Conservation (phyloP, 2,797 vertebrate species). For the Paguma larvata region DNA sequence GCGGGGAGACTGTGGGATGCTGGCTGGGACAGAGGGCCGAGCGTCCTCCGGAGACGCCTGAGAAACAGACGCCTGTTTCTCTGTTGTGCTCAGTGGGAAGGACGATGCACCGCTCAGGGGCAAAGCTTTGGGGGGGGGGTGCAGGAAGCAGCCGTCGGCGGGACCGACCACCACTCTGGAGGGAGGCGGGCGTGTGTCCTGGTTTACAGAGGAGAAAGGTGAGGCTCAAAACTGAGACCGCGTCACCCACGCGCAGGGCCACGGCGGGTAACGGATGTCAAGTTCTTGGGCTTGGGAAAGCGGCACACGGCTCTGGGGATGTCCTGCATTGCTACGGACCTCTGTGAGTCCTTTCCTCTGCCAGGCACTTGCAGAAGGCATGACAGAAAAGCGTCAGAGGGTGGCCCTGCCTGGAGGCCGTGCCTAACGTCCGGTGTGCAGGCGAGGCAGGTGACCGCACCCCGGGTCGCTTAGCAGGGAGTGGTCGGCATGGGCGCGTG, state of each 20-base stretch:
- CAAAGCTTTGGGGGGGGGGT: background rate
- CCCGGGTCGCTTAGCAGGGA: background rate
- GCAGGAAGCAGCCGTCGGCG: background rate
- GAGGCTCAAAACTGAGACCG: background rate
- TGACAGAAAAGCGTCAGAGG: background rate
- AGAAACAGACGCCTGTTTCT: no score
- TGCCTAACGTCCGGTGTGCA: accelerated
- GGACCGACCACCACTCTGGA: background rate
- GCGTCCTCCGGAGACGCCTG: accelerated
- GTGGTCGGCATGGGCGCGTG: background rate
- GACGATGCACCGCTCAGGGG: background rate
- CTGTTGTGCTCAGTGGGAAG: accelerated
- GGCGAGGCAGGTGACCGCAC: background rate
- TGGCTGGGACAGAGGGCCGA: accelerated
- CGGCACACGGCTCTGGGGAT: background rate
- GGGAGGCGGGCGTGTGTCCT: background rate
- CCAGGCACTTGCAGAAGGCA: background rate
- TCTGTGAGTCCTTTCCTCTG: background rate
- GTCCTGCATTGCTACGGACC: background rate
- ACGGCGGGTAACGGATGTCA: background rate
- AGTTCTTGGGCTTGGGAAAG: background rate
- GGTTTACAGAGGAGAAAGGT: background rate
- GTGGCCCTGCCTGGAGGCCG: no score
- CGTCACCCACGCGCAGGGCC: no score
- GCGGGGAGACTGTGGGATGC: accelerated